Base-by-base conservation (phyloP, 2,797 vertebrate species). In the Eleutherodactylus coqui region DNA sequence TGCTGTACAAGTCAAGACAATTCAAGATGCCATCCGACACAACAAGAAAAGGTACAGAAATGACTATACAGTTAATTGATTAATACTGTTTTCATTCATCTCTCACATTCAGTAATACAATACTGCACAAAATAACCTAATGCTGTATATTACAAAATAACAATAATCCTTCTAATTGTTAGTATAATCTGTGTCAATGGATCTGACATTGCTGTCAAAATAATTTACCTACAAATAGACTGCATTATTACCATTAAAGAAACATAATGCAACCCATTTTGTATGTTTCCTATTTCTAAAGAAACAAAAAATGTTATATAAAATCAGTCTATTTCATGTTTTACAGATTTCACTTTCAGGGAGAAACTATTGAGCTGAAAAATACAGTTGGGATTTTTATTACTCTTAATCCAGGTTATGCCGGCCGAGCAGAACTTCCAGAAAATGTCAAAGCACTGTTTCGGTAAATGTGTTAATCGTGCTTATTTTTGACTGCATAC, bases 371-470 rank as follows among this genome's bases (percentile, higher is more conserved):
- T 62, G 94, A 96, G 83, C 88, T 96, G 79, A 95, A 94, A 90
- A 88, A 92, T 24, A 91, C 91, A 7, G 94, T 96, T 53, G 96
- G 96, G 27, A 95, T 96, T 88, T 96, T 96, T 86, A 95, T 96
- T 88, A 95, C 92, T 67, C 88, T 95, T 88, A 96, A 96, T 89
- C 92, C 93, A n/a, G 94, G 94, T 85, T 96, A 96, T 62, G 96
- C 96, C 29, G 95, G 95, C 4, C 94, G 95, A 89, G 91, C 92
- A 4, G 92, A 91, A 85, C 93, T 96, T 27, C 95, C 93, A 5
- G 94, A 96, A 92, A 96, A 96, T 89, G 95, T 94, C 11, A 95
- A 95, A 88, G 91, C 92, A 77, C 89, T 96, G 9, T 96, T 96
- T 91, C 95, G 92, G 94, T 96, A 87, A 82, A 69, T 55, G 58